Evolutionary conservation across 2,113 vertebrate species (phyloP).

Genomic region (Callipepla californica): DNA sequence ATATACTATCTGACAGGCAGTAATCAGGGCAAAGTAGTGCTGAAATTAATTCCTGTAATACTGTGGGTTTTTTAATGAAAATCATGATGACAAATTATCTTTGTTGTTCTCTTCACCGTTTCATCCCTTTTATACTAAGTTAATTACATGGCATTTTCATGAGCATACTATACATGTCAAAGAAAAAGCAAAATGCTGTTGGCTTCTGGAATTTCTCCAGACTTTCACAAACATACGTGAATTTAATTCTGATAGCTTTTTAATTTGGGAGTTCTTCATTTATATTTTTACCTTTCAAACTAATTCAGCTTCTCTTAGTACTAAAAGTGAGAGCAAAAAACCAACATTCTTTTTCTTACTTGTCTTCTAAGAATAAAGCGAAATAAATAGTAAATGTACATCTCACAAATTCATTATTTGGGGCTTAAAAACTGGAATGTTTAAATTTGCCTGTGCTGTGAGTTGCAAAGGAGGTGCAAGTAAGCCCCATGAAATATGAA

Average conservation of each 20-base stretch:
- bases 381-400: slow-evolving; percentile 15
- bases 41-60: slow-evolving; percentile 54
- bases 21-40: slow-evolving; percentile 42
- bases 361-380: slow-evolving; percentile 10
- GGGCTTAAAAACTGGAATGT: background rate
- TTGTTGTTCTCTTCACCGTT: background rate
- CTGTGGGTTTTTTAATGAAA: slow-evolving; percentile 34
- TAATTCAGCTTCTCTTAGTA: background rate
- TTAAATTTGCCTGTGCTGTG: background rate
- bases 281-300: slow-evolving; percentile 43
- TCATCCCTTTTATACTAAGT: slow-evolving; percentile 26
- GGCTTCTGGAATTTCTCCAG: slow-evolving; percentile 14
- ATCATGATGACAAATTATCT: slow-evolving; percentile 65
- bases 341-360: background rate
- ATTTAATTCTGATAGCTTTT: background rate
- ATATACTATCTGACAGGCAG: slow-evolving; percentile 17
- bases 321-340: background rate
- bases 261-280: background rate
- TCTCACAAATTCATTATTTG: background rate
- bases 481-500: background rate
- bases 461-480: background rate
- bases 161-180: background rate
- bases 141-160: slow-evolving; percentile 52
- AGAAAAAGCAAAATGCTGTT: slow-evolving; percentile 46
- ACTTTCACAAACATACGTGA: background rate